Evolutionary conservation across 2,113 vertebrate genomes (phyloP), one percentile per base, ranked within the genome.

Genomic region (Zapornia atra): DNA sequence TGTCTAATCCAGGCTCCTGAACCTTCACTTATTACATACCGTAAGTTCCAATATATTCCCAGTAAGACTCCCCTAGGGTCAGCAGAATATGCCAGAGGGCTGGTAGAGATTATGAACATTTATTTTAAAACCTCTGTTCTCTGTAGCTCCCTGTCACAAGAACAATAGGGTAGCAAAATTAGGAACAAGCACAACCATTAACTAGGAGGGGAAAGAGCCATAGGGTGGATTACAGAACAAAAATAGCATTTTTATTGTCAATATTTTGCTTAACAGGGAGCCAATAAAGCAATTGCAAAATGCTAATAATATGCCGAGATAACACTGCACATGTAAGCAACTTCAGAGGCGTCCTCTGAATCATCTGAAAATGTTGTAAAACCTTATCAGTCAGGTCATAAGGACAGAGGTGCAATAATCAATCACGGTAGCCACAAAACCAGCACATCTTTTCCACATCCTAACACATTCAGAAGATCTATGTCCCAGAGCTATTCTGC

Each of bases 241-340:
- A 97, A 98, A 97, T 82, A 98, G 95, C 85, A 60, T 79, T 96
- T 98, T 98, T 97, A 98, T 93, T 96, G 94, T 97, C 95, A 96
- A 96, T 97, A 97, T 96, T 98, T 97, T 97, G 94, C 96, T 95
- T 98, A 98, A 98, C 92, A 71, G 97, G 97, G 95, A 98, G 95
- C 95, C 95, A 96, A 94, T 97, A 97, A 97, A 95, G 91, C 84
- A 95, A 97, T 8, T 63, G 71, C 68, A 92, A 95, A 94, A 92
- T 86, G 90, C 73, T 91, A 97, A 92, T 89, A 97, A 89, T 90
- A 77, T 0, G 2, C 77, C 78, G 88, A 94, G 86, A 95, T 91
- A 97, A 95, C 79, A 82, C 34, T 90, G 96, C 69, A 87, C 63
- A 83, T 64, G 66, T 53, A 91, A 93, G 86, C 81, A 86, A 46